Percentiles rank a stretch among this genome's conserved stretches.
Evolutionary conservation across 2,113 vertebrate species (phyloP).

Genomic region (Excalfactoria chinensis): DNA sequence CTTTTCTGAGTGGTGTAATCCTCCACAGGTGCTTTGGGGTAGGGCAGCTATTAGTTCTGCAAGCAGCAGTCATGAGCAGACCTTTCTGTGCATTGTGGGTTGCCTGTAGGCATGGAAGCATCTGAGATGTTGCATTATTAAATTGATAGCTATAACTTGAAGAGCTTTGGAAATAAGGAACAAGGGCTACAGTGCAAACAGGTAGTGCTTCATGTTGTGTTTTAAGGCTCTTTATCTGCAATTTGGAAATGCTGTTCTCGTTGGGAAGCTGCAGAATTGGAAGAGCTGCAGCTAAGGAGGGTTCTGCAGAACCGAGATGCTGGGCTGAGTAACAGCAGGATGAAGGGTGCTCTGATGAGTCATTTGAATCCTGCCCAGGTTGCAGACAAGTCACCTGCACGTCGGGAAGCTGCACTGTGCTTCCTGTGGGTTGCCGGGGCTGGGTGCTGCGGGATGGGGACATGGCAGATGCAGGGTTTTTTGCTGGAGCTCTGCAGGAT

Average conservation of each 20-base stretch:
- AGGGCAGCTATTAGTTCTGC: not conserved
- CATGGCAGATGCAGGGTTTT: not conserved
- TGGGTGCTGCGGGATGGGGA: too few species aligned
- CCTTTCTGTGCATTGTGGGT: fast-evolving
- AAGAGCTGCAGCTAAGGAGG: not conserved
- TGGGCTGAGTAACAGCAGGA: constrained; percentile 7
- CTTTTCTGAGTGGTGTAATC: not conserved
- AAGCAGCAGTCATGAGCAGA: fast-evolving
- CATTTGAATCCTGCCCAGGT: not conserved
- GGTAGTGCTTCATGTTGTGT: fast-evolving
- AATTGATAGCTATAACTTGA: fast-evolving
- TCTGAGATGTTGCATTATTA: fast-evolving
- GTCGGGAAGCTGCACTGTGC: fast-evolving
- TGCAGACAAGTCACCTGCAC: not conserved
- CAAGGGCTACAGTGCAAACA: fast-evolving
- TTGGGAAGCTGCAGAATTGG: not conserved
- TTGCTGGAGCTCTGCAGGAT: not conserved
- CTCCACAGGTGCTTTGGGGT: fast-evolving
- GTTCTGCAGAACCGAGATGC: not conserved
- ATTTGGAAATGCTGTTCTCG: fast-evolving
- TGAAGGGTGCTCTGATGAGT: not conserved
- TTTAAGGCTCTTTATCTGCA: not conserved
- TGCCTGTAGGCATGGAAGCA: fast-evolving
- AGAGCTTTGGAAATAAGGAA: fast-evolving
- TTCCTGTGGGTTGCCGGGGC: not conserved